These are phyloP conservation scores for Andrena bicolor DNA, from an alignment of 2,888 invertebrate species.

Conservation along the genomic window DNA sequence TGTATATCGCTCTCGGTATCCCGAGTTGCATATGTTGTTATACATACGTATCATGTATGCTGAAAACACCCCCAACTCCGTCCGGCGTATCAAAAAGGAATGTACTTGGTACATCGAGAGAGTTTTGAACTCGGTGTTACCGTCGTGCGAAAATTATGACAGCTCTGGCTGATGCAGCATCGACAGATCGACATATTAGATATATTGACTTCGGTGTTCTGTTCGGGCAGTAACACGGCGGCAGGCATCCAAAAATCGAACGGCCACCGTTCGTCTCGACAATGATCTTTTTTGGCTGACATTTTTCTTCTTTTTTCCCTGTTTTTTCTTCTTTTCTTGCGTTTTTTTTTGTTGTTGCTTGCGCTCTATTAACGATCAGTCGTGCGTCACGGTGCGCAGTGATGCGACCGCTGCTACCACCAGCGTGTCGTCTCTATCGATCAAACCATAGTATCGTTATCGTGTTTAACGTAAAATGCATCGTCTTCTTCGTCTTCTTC, in stretches of 20 bases:
- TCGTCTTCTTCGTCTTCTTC: constrained; percentile 31
- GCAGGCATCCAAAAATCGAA: constrained; percentile 57
- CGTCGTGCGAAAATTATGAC: constrained; percentile 46
- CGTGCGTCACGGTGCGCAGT: constrained; percentile 16
- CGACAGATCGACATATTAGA: constrained; percentile 64
- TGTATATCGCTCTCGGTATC: constrained; percentile 4
- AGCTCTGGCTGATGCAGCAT: constrained; percentile 60
- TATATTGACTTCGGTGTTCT: constrained; percentile 77
- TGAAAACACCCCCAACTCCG: constrained; percentile 66
- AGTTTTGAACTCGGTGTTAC: constrained; percentile 68
- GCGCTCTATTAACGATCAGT: constrained; percentile 31
- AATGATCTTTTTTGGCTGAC: constrained; percentile 15
- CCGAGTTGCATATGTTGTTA: constrained; percentile 31
- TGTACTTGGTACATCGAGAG: constrained; percentile 73
- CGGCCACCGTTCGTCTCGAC: constrained; percentile 37
- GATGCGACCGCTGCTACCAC: not conserved
- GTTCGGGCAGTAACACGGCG: constrained; percentile 76
- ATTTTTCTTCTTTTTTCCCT: constrained; percentile 2
- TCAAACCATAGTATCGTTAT: constrained; percentile 41
- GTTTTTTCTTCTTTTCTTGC: no score
- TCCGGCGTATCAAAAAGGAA: constrained; percentile 76
- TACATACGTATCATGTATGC: constrained; percentile 60
- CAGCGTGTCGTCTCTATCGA: constrained; percentile 31
- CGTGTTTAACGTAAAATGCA: constrained; percentile 50
- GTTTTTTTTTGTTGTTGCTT: constrained; percentile 4